Conservation (phyloP, 2,888 invertebrate species). For the Spodoptera exigua region DNA sequence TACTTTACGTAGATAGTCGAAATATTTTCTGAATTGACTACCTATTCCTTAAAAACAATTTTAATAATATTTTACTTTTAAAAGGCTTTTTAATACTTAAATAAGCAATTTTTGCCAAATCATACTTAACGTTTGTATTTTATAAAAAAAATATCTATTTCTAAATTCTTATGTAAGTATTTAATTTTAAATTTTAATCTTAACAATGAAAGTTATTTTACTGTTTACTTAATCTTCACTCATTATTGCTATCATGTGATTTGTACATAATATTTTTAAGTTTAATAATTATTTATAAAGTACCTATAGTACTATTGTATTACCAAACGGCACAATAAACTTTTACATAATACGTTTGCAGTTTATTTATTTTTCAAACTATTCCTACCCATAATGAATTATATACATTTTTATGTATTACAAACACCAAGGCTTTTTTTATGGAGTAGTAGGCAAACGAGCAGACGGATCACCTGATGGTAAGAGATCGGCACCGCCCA, state of each 20-base stretch:
- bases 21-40: conserved; percentile 24
- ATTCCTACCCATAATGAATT: too few relatives aligned
- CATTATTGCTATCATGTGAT: conserved; percentile 63
- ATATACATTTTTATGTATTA: too few relatives aligned
- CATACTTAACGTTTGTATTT: conserved; percentile 4
- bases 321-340: conserved; percentile 71
- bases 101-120: conserved; percentile 9
- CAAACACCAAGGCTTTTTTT: too few relatives aligned
- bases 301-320: conserved; percentile 59
- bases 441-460: too few relatives aligned
- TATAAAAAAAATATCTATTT: conserved; percentile 14
- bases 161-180: conserved; percentile 5
- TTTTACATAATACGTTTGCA: conserved; percentile 62
- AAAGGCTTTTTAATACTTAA: conserved; percentile 30
- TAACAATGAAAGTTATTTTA: conserved; percentile 12
- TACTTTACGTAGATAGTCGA: conserved; percentile 48
- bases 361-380: conserved; percentile 25
- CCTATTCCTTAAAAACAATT: conserved; percentile 21
- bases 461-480: too few relatives aligned
- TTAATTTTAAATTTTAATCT: conserved; percentile 16
- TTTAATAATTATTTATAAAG: conserved; percentile 51
- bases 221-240: conserved; percentile 37
- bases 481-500: too few relatives aligned
- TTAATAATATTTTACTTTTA: conserved; percentile 5
- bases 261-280: conserved; percentile 66